Percentiles rank a stretch among this genome's conserved stretches.
Conservation (phyloP, 2,797 vertebrate species). For the Erpetoichthys calabaricus region DNA sequence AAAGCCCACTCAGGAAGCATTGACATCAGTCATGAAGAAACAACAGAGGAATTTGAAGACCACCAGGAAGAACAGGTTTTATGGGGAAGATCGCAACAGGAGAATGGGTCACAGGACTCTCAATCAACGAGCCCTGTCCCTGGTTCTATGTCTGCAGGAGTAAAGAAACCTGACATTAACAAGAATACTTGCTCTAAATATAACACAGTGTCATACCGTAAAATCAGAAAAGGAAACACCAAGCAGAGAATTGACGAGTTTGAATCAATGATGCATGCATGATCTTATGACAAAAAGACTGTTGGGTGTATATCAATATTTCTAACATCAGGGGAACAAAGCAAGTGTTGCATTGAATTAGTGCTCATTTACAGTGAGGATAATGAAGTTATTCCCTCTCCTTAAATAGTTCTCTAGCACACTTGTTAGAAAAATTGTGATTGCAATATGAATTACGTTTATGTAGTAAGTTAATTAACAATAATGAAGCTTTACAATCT, state of each 20-base stretch:
- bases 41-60: conserved; percentile 32
- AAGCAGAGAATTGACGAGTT: conserved; percentile 82
- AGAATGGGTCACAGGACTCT: conserved; percentile 13
- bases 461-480: too few relatives aligned
- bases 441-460: too few relatives aligned
- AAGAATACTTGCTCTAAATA: conserved; percentile 64
- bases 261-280: conserved; percentile 72
- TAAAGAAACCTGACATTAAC: conserved; percentile 51
- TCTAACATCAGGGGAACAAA: background rate
- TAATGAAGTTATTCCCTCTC: background rate
- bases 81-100: conserved; percentile 20
- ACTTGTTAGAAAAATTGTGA: too few relatives aligned
- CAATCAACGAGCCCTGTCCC: conserved; percentile 20
- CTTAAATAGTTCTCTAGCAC: background rate
- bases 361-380: background rate
- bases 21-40: conserved; percentile 21
- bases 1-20: too few relatives aligned
- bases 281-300: conserved; percentile 19
- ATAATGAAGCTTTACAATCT: too few relatives aligned
- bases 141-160: conserved; percentile 25
- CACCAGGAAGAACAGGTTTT: conserved; percentile 20
- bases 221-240: conserved; percentile 83
- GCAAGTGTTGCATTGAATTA: background rate
- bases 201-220: conserved; percentile 83
- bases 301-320: conserved; percentile 5